Percentiles rank a stretch among this genome's conserved stretches.
phyloP scores from a whole-genome alignment of 1,140 invertebrate species.

The Zophobas morio region DNA sequence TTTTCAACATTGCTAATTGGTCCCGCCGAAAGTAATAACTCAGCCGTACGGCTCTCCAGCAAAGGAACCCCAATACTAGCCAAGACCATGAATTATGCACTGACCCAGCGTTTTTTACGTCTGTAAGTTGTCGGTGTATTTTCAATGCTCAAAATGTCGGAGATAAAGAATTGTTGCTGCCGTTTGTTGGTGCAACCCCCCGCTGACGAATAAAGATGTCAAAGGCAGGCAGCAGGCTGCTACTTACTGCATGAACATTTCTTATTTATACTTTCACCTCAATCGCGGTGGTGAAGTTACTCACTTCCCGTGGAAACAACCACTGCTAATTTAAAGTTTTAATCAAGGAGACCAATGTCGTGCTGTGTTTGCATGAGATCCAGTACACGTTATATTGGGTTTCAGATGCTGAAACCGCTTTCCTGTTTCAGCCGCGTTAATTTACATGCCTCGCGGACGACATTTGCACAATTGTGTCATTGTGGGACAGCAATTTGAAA shows the following conservation, averaged over 20 bases:
- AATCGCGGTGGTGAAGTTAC: conserved; percentile 4
- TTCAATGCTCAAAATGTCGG: conserved; percentile 40
- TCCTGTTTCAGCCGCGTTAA: conserved; percentile 35
- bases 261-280: conserved; percentile 39
- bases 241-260: conserved; percentile 29
- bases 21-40: conserved; percentile 5
- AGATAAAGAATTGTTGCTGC: conserved; percentile 49
- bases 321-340: conserved; percentile 33
- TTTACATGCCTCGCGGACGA: conserved; percentile 22
- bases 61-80: conserved; percentile 2
- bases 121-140: conserved; percentile 30
- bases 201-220: conserved; percentile 51
- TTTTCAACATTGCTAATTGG: neutral
- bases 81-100: conserved; percentile 19
- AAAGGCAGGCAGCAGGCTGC: conserved; percentile 43
- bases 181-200: conserved; percentile 49
- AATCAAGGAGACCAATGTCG: conserved; percentile 21
- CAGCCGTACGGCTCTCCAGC: neutral
- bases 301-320: neutral
- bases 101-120: conserved; percentile 4
- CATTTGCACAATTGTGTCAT: conserved; percentile 33
- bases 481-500: conserved; percentile 12
- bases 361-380: conserved; percentile 6
- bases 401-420: conserved; percentile 33
- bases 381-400: conserved; percentile 2